These are phyloP conservation scores for Zaprionus kolodkinae DNA, from an alignment of 1,140 invertebrate genomes.

Conservation along the genomic window DNA sequence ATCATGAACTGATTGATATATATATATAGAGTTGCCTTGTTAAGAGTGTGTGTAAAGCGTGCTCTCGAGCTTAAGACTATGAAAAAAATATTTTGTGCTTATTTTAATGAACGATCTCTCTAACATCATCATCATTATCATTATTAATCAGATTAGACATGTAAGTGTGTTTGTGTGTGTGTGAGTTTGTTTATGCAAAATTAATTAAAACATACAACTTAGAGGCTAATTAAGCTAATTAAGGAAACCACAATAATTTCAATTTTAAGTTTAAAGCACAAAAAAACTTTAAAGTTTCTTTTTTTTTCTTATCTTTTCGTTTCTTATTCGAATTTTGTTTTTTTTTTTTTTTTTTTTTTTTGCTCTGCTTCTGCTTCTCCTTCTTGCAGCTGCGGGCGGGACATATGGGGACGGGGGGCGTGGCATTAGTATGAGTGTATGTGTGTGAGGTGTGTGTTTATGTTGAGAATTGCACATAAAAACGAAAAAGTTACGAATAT, in stretches of 20 bases:
- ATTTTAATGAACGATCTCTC: constrained; percentile 4
- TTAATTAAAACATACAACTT: constrained; percentile 55
- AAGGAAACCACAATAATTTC: constrained; percentile 76
- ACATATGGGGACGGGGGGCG: not conserved
- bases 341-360: not conserved
- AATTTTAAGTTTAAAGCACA: constrained; percentile 48
- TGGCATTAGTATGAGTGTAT: constrained; percentile 2
- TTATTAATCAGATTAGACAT: constrained; percentile 29
- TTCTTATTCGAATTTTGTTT: constrained; percentile 4
- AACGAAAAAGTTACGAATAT: constrained; percentile 28
- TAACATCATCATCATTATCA: not conserved
- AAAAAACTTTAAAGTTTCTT: constrained; percentile 35
- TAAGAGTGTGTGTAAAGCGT: constrained; percentile 38
- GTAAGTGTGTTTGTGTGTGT: constrained; percentile 36
- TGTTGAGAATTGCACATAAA: constrained; percentile 35
- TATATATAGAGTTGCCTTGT: constrained; percentile 30
- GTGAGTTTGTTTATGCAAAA: constrained; percentile 41
- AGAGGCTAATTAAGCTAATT: constrained; percentile 57
- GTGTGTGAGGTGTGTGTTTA: constrained; percentile 4
- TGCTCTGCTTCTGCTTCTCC: constrained; percentile 31
- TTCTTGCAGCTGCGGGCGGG: constrained; percentile 1
- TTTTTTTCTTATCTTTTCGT: constrained; percentile 8
- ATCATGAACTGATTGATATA: constrained; percentile 38
- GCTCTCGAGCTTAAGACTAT: constrained; percentile 54
- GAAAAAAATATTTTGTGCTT: constrained; percentile 36